These are phyloP conservation scores for Pangasianodon hypophthalmus DNA, from an alignment of 2,113 vertebrate species.

Conservation along the genomic window DNA sequence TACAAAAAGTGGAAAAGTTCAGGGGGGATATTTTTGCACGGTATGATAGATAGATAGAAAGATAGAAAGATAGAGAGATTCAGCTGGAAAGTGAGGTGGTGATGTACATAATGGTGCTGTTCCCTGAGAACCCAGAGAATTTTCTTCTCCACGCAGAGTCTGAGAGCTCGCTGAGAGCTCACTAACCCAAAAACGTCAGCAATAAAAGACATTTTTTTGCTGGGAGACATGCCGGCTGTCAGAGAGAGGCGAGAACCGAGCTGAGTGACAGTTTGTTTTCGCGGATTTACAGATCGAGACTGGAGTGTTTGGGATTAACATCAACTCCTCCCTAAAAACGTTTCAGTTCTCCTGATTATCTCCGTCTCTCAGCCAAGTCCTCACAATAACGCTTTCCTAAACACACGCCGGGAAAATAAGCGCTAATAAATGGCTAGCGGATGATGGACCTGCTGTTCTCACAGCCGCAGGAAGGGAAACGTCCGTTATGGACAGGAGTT, in stretches of 20 bases:
- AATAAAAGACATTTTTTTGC: conserved; percentile 22
- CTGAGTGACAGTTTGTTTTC: conserved; percentile 50
- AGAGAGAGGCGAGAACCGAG: conserved; percentile 22
- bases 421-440: neutral
- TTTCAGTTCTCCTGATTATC: conserved; percentile 51
- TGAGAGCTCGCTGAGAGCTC: conserved; percentile 29
- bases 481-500: neutral
- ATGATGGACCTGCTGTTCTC: neutral
- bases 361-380: conserved; percentile 39
- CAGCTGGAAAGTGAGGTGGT: neutral
- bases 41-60: neutral
- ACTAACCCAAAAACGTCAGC: conserved; percentile 56
- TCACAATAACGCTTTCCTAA: neutral
- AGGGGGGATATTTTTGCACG: neutral
- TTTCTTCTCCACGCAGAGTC: conserved; percentile 23
- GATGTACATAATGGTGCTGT: conserved; percentile 48
- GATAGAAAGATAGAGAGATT: neutral
- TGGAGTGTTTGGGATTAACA: conserved; percentile 52
- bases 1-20: neutral
- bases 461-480: neutral
- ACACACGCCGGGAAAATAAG: neutral
- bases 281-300: conserved; percentile 45
- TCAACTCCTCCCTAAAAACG: conserved; percentile 38
- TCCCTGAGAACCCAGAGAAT: conserved; percentile 30
- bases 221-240: conserved; percentile 42